Evolutionary conservation across 2,113 vertebrate species (phyloP).

Genomic region (Colaptes auratus): DNA sequence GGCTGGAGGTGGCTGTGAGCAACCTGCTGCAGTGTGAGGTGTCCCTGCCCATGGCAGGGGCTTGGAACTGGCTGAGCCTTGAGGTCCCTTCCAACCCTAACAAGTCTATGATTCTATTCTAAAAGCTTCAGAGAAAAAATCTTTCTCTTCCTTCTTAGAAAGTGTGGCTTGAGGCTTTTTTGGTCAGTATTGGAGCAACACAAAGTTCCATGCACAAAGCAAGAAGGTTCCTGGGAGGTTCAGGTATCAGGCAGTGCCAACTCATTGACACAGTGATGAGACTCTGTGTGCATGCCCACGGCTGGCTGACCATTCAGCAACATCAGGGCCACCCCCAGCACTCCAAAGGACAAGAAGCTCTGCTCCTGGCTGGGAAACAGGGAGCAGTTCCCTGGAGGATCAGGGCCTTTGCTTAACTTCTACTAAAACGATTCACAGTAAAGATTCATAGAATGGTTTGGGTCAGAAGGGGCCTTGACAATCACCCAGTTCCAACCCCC

Average conservation of each 20-base stretch:
- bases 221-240: background rate
- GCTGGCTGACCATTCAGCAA: background rate
- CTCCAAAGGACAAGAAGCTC: background rate
- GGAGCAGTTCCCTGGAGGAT: background rate
- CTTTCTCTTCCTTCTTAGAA: background rate
- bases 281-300: background rate
- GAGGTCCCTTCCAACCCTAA: too few relatives aligned
- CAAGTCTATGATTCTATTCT: too few relatives aligned
- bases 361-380: background rate
- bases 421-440: too few relatives aligned
- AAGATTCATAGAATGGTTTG: too few relatives aligned
- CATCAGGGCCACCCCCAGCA: background rate
- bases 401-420: background rate
- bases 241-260: background rate
- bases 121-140: too few relatives aligned
- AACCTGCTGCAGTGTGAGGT: too few relatives aligned
- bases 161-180: background rate
- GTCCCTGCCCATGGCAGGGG: too few relatives aligned
- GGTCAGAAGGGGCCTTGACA: too few relatives aligned
- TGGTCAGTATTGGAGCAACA: background rate
- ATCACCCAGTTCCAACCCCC: too few relatives aligned
- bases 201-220: background rate
- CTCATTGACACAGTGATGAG: background rate
- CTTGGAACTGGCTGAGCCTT: too few relatives aligned
- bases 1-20: too few relatives aligned